Evolutionary conservation across 2,113 vertebrate genomes (phyloP).

Genomic region (Catharus minimus): DNA sequence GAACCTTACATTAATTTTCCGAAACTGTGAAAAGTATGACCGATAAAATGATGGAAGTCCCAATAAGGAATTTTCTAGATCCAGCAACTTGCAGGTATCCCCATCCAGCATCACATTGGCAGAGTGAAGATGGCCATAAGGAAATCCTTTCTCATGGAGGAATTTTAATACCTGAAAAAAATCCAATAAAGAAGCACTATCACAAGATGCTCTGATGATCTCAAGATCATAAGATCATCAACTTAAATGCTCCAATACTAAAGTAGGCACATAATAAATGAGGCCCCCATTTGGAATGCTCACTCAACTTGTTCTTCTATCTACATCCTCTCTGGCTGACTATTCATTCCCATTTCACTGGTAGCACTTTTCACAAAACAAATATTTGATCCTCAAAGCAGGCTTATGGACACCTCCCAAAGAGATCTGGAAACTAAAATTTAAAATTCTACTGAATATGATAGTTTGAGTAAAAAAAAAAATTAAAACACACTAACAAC

Average conservation of each 20-base stretch:
- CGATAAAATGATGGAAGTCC: constrained; percentile 91
- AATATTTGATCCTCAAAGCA: not conserved
- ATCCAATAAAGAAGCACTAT: not conserved
- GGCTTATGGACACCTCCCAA: not conserved
- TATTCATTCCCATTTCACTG: not conserved
- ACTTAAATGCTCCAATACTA: not conserved
- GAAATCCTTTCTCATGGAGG: constrained; percentile 89
- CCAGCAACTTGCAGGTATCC: constrained; percentile 86
- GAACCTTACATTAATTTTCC: constrained; percentile 91
- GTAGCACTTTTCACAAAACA: not conserved
- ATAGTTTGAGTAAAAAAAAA: not conserved
- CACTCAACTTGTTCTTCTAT: not conserved
- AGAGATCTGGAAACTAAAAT: not conserved
- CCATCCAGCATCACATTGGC: constrained; percentile 91
- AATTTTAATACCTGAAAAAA: constrained; percentile 85
- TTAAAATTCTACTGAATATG: not conserved
- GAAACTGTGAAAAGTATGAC: constrained; percentile 85
- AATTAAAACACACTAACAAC: not conserved
- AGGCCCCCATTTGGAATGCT: not conserved
- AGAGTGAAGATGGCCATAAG: constrained; percentile 90
- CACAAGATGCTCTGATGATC: not conserved
- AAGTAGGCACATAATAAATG: not conserved
- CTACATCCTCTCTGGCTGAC: not conserved
- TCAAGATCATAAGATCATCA: not conserved
- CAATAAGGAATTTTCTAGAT: constrained; percentile 91